Evolutionary conservation across 2,888 invertebrate species (phyloP).

Genomic region (Aricia artaxerxes): DNA sequence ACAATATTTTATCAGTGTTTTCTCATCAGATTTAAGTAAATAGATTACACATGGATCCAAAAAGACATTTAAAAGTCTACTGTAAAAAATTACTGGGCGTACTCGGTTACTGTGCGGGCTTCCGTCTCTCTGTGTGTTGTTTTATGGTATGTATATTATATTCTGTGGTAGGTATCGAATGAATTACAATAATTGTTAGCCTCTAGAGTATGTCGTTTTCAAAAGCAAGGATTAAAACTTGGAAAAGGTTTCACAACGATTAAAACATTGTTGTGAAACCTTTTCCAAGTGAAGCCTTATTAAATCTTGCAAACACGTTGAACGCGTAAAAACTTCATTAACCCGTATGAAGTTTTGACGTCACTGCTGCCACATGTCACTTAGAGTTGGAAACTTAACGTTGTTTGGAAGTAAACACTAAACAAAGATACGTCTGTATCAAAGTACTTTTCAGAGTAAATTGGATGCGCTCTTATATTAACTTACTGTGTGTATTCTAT

Average conservation of each 20-base stretch:
- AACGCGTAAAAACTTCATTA: slow-evolving; percentile 1
- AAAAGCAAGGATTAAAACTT: not conserved
- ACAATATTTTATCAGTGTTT: too few relatives aligned
- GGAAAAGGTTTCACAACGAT: not conserved
- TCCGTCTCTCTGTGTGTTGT: too few relatives aligned
- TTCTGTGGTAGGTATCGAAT: too few relatives aligned
- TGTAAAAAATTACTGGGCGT: too few relatives aligned
- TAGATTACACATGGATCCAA: too few relatives aligned
- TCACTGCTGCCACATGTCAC: slow-evolving; percentile 26
- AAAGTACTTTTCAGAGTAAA: slow-evolving; percentile 18
- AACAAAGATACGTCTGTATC: slow-evolving; percentile 20
- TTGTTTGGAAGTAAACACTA: slow-evolving; percentile 19
- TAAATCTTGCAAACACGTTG: not conserved
- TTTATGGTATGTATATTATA: too few relatives aligned
- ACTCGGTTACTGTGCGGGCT: too few relatives aligned
- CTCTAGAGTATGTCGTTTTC: not conserved
- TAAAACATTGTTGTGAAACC: not conserved
- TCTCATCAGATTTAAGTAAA: too few relatives aligned
- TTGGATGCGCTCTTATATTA: slow-evolving; percentile 11
- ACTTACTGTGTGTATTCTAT: not conserved
- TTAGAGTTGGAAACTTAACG: slow-evolving; percentile 5
- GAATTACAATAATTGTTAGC: too few relatives aligned
- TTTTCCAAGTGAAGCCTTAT: not conserved
- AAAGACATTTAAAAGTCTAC: too few relatives aligned
- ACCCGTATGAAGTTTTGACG: not conserved